Percentiles rank a stretch among this genome's conserved stretches.
Conservation (phyloP, 2,888 invertebrate species). For the Chalcosyrphus nemorum region DNA sequence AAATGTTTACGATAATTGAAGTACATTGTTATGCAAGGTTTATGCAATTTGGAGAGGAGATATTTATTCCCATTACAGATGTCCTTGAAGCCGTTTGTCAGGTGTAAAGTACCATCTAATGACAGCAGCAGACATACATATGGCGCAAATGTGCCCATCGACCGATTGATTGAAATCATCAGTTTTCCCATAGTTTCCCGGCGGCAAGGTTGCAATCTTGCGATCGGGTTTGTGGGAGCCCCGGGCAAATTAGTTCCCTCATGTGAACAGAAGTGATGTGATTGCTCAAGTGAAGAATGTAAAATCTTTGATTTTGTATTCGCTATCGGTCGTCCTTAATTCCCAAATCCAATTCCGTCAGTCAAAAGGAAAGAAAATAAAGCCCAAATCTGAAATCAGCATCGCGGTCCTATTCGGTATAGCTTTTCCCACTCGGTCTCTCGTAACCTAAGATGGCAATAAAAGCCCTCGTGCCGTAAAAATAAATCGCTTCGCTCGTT, state of each 20-base stretch:
- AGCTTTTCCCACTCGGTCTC: constrained; percentile 1
- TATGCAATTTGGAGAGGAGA: constrained; percentile 37
- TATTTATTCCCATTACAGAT: background rate
- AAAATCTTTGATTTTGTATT: constrained; percentile 32
- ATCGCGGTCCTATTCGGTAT: constrained; percentile 30
- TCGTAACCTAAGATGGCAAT: constrained; percentile 41
- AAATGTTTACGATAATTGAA: constrained; percentile 66
- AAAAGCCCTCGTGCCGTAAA: constrained; percentile 58
- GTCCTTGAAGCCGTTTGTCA: constrained; percentile 57
- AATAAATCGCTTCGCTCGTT: constrained; percentile 69
- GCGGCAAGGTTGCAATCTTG: constrained; percentile 42
- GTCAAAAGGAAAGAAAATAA: background rate
- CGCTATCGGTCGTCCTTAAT: constrained; percentile 31
- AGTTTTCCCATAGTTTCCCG: constrained; percentile 51
- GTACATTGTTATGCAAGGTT: constrained; percentile 17
- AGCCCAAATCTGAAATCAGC: constrained; percentile 33
- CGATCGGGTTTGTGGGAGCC: background rate
- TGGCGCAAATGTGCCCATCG: constrained; percentile 21
- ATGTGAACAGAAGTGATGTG: constrained; percentile 26
- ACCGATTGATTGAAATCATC: constrained; percentile 51
- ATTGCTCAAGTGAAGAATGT: constrained; percentile 35
- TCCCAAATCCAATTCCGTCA: constrained; percentile 59
- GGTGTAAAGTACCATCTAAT: constrained; percentile 15
- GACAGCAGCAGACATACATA: no score
- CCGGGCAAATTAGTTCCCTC: background rate